Evolutionary conservation across 1,140 invertebrate species (phyloP).

Genomic region (Neodiprion lecontei): DNA sequence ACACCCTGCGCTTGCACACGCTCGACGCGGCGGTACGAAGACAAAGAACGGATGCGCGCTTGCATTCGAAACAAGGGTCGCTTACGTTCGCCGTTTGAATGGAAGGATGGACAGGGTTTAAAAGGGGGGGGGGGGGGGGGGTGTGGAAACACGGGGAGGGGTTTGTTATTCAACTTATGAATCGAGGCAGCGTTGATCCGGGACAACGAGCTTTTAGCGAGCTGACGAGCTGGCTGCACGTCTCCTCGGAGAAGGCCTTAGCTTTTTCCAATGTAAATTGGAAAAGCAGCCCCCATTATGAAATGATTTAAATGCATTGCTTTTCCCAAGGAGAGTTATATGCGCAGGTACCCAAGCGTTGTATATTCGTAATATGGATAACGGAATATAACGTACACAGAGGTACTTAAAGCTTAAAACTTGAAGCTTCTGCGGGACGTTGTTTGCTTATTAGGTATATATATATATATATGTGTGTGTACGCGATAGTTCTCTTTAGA

Average conservation of each 20-base stretch:
- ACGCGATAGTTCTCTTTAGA: too few species aligned
- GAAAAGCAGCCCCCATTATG: slow-evolving; percentile 44
- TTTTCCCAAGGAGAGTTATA: slow-evolving; percentile 16
- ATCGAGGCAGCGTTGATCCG: background rate
- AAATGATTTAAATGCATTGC: slow-evolving; percentile 54
- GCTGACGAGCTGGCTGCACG: background rate
- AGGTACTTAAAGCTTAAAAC: too few species aligned
- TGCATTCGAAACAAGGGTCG: slow-evolving; percentile 5
- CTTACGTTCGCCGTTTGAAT: background rate
- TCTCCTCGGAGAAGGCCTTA: background rate
- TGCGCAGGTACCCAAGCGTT: background rate
- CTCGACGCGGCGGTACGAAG: too few species aligned
- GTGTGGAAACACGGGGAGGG: too few species aligned
- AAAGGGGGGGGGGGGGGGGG: too few species aligned
- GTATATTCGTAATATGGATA: too few species aligned
- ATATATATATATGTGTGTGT: too few species aligned
- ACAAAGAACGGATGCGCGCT: background rate
- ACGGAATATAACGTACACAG: too few species aligned
- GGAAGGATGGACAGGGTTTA: background rate
- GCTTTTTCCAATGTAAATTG: slow-evolving; percentile 46
- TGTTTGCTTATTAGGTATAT: too few species aligned
- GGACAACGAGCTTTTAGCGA: background rate
- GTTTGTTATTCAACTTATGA: background rate
- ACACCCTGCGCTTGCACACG: too few species aligned
- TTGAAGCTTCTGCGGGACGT: too few species aligned